Conservation (phyloP, 2,888 invertebrate species). For the Rotaria magnacalcarata region DNA sequence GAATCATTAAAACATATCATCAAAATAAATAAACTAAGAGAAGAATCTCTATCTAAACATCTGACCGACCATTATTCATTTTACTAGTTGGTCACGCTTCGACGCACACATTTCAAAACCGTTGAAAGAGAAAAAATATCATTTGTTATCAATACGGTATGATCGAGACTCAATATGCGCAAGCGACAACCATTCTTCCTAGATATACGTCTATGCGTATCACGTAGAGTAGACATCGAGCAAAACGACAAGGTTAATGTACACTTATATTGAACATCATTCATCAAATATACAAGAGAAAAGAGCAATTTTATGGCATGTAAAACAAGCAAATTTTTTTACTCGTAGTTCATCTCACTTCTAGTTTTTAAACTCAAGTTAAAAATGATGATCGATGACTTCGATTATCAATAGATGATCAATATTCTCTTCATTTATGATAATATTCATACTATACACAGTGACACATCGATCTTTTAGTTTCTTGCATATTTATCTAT, state of each 20-base stretch:
- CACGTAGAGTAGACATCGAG: not conserved
- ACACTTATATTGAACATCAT: not conserved
- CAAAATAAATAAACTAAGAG: not conserved
- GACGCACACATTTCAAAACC: not conserved
- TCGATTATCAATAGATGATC: not conserved
- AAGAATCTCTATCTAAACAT: not conserved
- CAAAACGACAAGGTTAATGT: not conserved
- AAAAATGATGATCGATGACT: not conserved
- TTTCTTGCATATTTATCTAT: too few relatives aligned
- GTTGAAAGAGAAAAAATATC: not conserved
- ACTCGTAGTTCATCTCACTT: not conserved
- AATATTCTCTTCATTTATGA: not conserved
- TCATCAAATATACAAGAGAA: not conserved
- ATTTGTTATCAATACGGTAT: not conserved
- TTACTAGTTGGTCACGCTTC: not conserved
- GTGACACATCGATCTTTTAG: not conserved
- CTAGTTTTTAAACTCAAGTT: too few relatives aligned
- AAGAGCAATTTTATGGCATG: not conserved
- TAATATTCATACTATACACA: not conserved
- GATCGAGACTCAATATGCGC: not conserved
- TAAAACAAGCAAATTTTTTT: not conserved
- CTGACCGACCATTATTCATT: not conserved
- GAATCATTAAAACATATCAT: not conserved
- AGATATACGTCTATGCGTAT: not conserved
- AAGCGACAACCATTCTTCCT: not conserved